These are phyloP conservation scores for Patiria miniata DNA, from an alignment of 35 echinoderm and acorn worm species.

Conservation along the genomic window DNA sequence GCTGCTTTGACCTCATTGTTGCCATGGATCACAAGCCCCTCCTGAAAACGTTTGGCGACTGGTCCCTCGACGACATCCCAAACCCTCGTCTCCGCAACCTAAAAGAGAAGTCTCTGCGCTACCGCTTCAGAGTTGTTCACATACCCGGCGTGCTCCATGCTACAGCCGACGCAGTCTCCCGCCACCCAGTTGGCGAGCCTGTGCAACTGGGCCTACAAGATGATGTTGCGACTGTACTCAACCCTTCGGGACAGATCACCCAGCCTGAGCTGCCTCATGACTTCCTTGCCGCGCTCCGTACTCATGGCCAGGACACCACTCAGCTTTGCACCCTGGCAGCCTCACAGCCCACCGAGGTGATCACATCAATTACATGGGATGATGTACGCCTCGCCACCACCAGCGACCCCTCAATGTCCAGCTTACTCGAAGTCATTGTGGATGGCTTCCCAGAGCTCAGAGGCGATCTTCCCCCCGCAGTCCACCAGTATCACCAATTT, in stretches of 20 bases:
- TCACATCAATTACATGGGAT: constrained; percentile 48
- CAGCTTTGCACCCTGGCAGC: not conserved
- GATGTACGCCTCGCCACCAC: constrained; percentile 25
- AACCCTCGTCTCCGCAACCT: constrained; percentile 57
- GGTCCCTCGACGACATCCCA: not conserved
- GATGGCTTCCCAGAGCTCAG: constrained; percentile 11
- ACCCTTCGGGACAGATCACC: not conserved
- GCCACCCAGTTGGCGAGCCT: constrained; percentile 9
- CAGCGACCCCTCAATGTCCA: constrained; percentile 42
- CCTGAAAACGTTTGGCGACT: not conserved
- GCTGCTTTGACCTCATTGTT: too few relatives aligned
- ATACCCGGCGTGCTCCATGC: constrained; percentile 31
- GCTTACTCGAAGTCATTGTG: constrained; percentile 24
- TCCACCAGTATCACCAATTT: constrained; percentile 38
- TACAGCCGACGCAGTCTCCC: constrained; percentile 49
- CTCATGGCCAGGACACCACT: not conserved
- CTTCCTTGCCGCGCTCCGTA: not conserved
- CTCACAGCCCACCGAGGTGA: not conserved
- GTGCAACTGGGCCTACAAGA: not conserved
- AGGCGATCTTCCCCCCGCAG: constrained; percentile 16
- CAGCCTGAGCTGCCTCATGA: not conserved
- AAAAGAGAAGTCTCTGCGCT: constrained; percentile 48
- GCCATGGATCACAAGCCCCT: too few relatives aligned
- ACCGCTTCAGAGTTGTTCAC: constrained; percentile 42
- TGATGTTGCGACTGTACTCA: constrained; percentile 4